A percentile compares a stretch with the other conserved stretches of the same genome.
phyloP scores from a whole-genome alignment of 2,113 vertebrate species.

The Drymodes brunneopygia region DNA sequence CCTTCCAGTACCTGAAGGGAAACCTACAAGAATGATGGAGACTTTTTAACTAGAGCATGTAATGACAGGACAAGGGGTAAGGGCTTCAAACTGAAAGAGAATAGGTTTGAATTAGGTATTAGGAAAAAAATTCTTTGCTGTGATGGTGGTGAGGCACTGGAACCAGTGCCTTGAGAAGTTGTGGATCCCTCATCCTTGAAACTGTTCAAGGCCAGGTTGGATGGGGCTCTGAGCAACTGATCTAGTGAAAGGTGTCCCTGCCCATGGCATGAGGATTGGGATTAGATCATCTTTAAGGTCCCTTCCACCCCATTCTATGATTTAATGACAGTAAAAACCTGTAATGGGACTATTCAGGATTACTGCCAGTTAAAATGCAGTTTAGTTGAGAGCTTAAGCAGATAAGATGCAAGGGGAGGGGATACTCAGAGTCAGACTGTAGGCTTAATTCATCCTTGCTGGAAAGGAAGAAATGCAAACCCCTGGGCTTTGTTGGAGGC shows the following conservation, averaged over 20 bases:
- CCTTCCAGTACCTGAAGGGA: neutral
- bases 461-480: neutral
- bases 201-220: neutral
- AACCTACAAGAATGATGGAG: neutral
- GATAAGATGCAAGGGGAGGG: neutral
- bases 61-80: neutral
- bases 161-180: rapidly evolving
- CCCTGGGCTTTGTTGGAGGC: neutral
- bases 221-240: neutral
- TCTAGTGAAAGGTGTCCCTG: neutral
- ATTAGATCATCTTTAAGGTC: neutral
- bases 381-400: neutral
- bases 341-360: neutral
- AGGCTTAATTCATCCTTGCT: neutral
- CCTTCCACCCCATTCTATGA: neutral
- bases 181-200: neutral
- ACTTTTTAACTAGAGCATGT: neutral
- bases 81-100: neutral
- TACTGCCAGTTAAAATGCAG: neutral
- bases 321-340: neutral
- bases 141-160: neutral
- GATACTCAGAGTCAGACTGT: neutral
- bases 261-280: neutral
- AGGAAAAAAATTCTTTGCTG: neutral
- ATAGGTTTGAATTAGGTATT: neutral